phyloP scores from a whole-genome alignment of 2,888 invertebrate species.

The Seira sanloemensis region DNA sequence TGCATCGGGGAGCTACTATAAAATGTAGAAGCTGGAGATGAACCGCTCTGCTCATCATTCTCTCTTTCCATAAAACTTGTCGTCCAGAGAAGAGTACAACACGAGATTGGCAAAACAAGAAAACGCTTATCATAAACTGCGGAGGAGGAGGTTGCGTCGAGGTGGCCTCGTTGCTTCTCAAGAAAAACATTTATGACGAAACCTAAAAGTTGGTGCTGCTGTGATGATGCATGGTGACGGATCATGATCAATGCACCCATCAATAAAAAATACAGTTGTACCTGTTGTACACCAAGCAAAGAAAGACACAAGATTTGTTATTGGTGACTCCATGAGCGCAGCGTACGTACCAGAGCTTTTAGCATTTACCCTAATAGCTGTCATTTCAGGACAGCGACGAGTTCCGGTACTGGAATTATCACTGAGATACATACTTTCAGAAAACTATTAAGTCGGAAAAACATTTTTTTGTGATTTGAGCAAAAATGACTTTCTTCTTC shows the following conservation, averaged over 20 bases:
- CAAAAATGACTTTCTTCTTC: too few relatives aligned
- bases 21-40: neutral
- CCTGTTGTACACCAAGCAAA: neutral
- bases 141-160: too few relatives aligned
- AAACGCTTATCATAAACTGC: neutral
- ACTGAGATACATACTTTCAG: too few relatives aligned
- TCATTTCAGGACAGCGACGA: neutral
- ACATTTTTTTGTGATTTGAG: too few relatives aligned
- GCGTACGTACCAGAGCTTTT: neutral
- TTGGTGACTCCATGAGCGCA: neutral
- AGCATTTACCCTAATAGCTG: neutral
- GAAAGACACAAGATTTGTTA: neutral
- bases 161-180: conserved; percentile 7
- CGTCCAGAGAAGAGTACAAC: neutral
- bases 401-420: too few relatives aligned
- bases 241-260: neutral
- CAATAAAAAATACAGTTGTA: conserved; percentile 3
- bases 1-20: neutral
- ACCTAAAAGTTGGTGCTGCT: too few relatives aligned
- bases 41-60: neutral
- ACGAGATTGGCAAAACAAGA: too few relatives aligned
- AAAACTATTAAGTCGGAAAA: too few relatives aligned
- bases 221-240: neutral
- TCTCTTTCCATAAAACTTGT: neutral
- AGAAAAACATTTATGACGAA: conserved; percentile 10